Evolutionary conservation across 2,113 vertebrate species (phyloP), one percentile per base, ranked within the genome.

Genomic region (Chionodraco myersi): DNA sequence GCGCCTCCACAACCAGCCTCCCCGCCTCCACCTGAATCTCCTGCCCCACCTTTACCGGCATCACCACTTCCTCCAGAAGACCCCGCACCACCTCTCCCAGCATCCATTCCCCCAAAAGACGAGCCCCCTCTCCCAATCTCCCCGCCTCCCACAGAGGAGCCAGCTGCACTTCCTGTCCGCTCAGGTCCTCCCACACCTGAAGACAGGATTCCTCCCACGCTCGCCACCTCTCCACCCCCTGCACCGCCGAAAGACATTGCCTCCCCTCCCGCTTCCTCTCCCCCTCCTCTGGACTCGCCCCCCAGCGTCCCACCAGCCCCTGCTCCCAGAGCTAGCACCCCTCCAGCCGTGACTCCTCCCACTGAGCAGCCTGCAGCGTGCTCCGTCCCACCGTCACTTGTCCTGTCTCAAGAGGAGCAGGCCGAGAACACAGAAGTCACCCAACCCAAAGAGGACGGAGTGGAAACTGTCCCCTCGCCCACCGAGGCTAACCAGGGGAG

Each of bases 401-500:
- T 93, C 83, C 90, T 96, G 87, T 92, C 96, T 84, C 94, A 96
- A 86, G 94, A 92, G 84, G 95, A 94, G 86, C 95, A 92, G 92
- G 57, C 60, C 78, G 96, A 95, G 91, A 89, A 84, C 73, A 82
- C 95, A 21, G 96, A 97, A 66, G 88, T 94, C 69, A 81, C 74
- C 61, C 88, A 91, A 77, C 85, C 94, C 84, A 97, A 96, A 93
- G 96, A 97, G 51, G 95, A 96, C 44, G 87, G 90, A 64, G 45
- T 65, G 80, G 96, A 97, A 93, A 92, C 94, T 0, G 80, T 86
- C 54, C 88, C 93, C 47, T 97, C 96, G 48, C 96, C 97, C 89
- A 97, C 96, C 94, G 97, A 98, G 74, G 90, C 94, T 1, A 93
- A 92, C 90, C 91, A 92, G 90, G 96, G 91, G 36, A 95, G 91